Base-by-base conservation (phyloP, 2,888 invertebrate genomes). In the Drosophila mayaguana region DNA sequence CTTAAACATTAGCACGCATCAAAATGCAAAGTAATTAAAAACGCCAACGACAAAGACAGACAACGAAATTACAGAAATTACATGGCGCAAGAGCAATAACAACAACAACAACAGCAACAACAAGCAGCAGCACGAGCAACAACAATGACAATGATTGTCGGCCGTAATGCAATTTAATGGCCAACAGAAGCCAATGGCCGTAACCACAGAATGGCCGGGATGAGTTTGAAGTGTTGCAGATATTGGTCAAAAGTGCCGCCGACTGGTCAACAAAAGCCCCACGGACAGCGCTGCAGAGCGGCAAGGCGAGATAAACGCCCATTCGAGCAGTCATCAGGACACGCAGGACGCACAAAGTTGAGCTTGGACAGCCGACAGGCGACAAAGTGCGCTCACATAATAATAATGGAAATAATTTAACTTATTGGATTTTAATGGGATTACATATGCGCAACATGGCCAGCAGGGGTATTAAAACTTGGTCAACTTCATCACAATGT, bases 381-480 rank as follows among this genome's bases (percentile, higher is more conserved):
- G 56, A 60, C 66, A 83, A 87, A 87, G 69, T 88, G 78, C 78
- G 86, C 65, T 79, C 88, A 78, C 85, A 81, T 75, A 82, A 89
- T 85, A 80, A 90, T 89, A 90, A 90, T 89, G 88, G 79, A 89
- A 83, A 91, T 90, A 91, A 91, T 90, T 91, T 85, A 89, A 91
- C 84, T 91, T 91, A 91, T 91, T 91, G 90, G 82, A 91, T 91
- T 91, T 91, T 91, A 91, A 91, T 91, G 89, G 85, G 90, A 91
- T 91, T 91, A 91, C 90, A 89, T 81, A 80, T 82, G 86, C 82
- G 78, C 80, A 87, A 80, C 88, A 86, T 82, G 63, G 73, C 48
- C 74, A 63, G 72, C 72, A 56, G 57, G 78, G 84, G 86, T 74
- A 88, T 84, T 88, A 88, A 84, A 83, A 85, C 86, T 85, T 88